Evolutionary conservation across 1,140 invertebrate species (phyloP).

Genomic region (Gryon sp.): DNA sequence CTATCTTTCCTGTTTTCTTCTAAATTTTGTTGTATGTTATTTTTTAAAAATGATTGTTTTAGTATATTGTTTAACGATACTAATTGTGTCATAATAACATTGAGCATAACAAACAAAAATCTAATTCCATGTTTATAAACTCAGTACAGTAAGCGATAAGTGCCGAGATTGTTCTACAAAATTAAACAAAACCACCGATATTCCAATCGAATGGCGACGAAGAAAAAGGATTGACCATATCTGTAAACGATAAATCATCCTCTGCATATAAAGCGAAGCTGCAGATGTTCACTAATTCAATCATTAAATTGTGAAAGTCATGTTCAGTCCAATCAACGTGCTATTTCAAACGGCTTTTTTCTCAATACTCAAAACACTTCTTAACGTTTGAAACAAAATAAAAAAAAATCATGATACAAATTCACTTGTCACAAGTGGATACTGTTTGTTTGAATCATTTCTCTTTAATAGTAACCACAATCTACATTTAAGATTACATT

Average conservation of each 20-base stretch:
- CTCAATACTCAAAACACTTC: background rate
- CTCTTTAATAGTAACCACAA: too few species aligned
- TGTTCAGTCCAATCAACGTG: background rate
- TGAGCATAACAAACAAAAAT: background rate
- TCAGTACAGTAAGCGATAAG: too few species aligned
- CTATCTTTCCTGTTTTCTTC: background rate
- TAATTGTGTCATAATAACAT: background rate
- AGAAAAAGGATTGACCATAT: slow-evolving; percentile 6
- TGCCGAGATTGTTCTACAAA: background rate
- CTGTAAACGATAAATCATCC: slow-evolving; percentile 8
- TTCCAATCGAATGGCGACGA: too few species aligned
- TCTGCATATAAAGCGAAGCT: background rate
- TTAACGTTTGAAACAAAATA: too few species aligned
- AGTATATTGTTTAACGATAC: background rate
- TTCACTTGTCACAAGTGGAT: too few species aligned
- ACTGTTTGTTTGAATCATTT: too few species aligned
- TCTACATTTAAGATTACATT: too few species aligned
- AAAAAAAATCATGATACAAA: too few species aligned
- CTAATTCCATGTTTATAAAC: background rate
- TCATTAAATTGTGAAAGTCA: slow-evolving; percentile 25
- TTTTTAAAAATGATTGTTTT: too few species aligned
- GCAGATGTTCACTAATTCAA: slow-evolving; percentile 14
- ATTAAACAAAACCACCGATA: background rate
- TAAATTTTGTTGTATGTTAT: too few species aligned
- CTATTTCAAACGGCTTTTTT: background rate